phyloP scores from a whole-genome alignment of 53 echinoderm and acorn worm species.

The Pentamera pediparva region DNA sequence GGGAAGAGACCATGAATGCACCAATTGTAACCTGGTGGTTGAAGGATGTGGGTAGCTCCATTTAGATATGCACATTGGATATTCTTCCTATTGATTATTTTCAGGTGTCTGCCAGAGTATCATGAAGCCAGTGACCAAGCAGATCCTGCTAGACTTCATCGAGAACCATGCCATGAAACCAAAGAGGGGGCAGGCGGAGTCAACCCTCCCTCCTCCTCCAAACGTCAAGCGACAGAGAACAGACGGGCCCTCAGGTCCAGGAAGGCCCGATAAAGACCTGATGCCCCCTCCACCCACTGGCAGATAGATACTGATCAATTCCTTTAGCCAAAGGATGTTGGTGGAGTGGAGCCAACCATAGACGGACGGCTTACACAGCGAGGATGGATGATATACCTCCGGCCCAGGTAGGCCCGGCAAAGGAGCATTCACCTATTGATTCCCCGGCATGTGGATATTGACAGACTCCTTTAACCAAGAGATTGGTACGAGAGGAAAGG shows the following conservation, averaged over 20 bases:
- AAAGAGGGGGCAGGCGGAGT: slow-evolving; percentile 30
- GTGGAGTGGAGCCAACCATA: too few relatives aligned
- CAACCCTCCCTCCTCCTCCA: not conserved
- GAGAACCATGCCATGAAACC: slow-evolving; percentile 78
- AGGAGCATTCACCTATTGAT: too few relatives aligned
- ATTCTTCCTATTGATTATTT: too few relatives aligned
- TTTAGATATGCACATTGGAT: too few relatives aligned
- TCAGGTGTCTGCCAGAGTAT: slow-evolving; percentile 90
- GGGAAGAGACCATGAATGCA: too few relatives aligned
- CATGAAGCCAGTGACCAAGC: slow-evolving; percentile 74
- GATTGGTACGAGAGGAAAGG: not conserved
- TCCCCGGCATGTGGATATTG: too few relatives aligned
- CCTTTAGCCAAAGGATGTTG: not conserved
- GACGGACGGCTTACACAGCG: too few relatives aligned
- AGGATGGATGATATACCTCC: too few relatives aligned
- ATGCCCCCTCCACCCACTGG: slow-evolving; percentile 53
- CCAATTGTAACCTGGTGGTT: too few relatives aligned
- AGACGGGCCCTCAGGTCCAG: slow-evolving; percentile 34
- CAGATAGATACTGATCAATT: not conserved
- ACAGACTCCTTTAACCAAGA: too few relatives aligned
- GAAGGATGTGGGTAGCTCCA: too few relatives aligned
- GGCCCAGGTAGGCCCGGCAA: too few relatives aligned
- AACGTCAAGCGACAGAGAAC: not conserved
- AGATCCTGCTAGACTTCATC: slow-evolving; percentile 65
- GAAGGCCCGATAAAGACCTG: slow-evolving; percentile 26